Conservation (phyloP, 2,797 vertebrate species). For the Tapirus indicus region DNA sequence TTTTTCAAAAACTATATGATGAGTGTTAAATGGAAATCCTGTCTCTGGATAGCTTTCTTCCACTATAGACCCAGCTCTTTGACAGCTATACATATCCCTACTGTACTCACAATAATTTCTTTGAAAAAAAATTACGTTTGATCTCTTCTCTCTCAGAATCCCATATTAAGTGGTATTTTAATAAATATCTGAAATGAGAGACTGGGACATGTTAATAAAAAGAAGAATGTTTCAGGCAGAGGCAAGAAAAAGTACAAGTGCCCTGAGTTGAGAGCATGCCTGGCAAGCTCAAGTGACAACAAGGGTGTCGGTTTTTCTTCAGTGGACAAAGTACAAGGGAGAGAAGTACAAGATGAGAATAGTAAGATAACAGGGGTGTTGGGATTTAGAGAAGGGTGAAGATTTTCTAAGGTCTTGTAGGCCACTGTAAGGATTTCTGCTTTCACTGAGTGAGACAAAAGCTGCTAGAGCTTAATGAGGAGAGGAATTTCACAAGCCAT, state of each 20-base stretch:
- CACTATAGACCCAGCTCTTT: not conserved
- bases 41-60: not conserved
- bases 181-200: not conserved
- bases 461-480: not conserved
- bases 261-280: too few species aligned
- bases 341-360: not conserved
- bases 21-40: not conserved
- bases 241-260: not conserved
- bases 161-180: not conserved
- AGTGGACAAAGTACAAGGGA: not conserved
- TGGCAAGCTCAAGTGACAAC: not conserved
- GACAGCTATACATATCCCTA: not conserved
- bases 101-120: not conserved
- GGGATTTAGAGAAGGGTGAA: not conserved
- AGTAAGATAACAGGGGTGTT: not conserved
- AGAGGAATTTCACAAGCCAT: not conserved
- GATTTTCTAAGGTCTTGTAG: not conserved
- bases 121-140: not conserved
- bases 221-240: not conserved
- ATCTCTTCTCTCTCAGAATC: not conserved
- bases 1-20: not conserved
- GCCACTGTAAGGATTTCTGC: not conserved
- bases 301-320: not conserved
- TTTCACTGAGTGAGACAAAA: not conserved
- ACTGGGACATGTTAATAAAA: not conserved